These are phyloP conservation scores for Brachionus angularis DNA, from an alignment of 1,140 invertebrate species.

Conservation along the genomic window DNA sequence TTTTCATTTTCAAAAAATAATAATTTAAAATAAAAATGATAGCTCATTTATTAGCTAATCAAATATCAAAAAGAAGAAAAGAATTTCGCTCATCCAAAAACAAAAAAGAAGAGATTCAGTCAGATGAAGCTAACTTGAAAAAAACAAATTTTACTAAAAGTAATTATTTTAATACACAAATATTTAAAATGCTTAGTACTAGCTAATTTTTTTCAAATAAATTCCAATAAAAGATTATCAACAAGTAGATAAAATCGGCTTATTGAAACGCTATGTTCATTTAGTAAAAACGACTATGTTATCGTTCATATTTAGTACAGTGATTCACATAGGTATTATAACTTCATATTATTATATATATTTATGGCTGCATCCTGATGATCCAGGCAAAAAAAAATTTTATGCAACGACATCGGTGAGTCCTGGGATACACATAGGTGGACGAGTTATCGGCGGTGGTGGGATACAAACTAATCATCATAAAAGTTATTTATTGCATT, in stretches of 20 bases:
- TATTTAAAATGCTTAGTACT: background rate
- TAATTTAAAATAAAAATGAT: no score
- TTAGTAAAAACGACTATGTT: conserved; percentile 31
- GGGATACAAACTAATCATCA: conserved; percentile 42
- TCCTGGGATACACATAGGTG: conserved; percentile 26
- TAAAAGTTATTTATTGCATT: conserved; percentile 42
- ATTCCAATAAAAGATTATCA: background rate
- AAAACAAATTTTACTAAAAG: background rate
- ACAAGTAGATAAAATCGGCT: conserved; percentile 17
- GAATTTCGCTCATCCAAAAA: no score
- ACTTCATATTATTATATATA: conserved; percentile 29
- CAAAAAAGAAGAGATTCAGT: no score
- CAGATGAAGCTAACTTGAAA: no score
- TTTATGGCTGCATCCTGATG: conserved; percentile 34
- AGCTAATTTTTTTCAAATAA: background rate
- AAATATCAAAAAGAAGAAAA: no score
- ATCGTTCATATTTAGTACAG: conserved; percentile 35
- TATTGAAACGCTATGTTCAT: conserved; percentile 21
- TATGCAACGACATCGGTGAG: conserved; percentile 10
- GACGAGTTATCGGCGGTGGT: conserved; percentile 20
- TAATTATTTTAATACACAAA: background rate
- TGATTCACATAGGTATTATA: conserved; percentile 15
- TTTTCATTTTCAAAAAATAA: no score
- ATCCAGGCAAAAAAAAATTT: conserved; percentile 34
- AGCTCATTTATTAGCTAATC: no score